Percentiles rank a stretch among this genome's conserved stretches.
Evolutionary conservation across 2,797 vertebrate genomes (phyloP).

Genomic region (Alfaro cultratus): DNA sequence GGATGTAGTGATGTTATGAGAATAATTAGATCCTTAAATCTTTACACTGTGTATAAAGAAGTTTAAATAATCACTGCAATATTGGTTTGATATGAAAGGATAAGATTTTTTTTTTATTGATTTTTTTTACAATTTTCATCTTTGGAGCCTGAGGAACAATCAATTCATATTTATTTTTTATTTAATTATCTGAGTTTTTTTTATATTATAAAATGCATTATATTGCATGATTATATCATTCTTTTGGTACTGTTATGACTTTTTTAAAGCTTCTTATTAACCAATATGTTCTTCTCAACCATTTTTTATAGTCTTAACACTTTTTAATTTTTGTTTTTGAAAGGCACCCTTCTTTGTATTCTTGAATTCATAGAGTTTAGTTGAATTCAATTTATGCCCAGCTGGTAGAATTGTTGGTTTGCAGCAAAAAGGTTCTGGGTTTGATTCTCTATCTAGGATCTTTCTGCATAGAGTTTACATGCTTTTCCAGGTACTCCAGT

Average conservation of each 20-base stretch:
- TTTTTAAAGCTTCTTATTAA: neutral
- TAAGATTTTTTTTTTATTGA: too few species aligned
- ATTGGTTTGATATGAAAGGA: neutral
- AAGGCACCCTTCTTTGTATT: neutral
- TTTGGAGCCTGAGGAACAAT: neutral
- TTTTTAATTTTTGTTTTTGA: neutral
- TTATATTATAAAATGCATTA: neutral
- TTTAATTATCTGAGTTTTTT: neutral
- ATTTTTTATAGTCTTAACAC: neutral
- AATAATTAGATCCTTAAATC: neutral
- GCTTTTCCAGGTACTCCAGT: neutral
- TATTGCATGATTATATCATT: neutral
- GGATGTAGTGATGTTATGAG: neutral
- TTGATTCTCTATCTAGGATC: too few species aligned
- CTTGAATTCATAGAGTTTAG: neutral
- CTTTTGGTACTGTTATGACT: neutral
- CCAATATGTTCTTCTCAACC: neutral
- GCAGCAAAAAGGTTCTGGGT: neutral
- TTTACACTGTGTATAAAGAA: neutral
- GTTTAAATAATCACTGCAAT: neutral
- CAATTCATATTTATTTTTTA: neutral
- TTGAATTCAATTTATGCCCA: neutral
- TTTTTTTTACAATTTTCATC: neutral
- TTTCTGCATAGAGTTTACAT: neutral
- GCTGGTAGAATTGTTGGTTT: neutral